These are phyloP conservation scores for Mechanitis messenoides DNA, from an alignment of 2,888 invertebrate genomes.

Conservation along the genomic window DNA sequence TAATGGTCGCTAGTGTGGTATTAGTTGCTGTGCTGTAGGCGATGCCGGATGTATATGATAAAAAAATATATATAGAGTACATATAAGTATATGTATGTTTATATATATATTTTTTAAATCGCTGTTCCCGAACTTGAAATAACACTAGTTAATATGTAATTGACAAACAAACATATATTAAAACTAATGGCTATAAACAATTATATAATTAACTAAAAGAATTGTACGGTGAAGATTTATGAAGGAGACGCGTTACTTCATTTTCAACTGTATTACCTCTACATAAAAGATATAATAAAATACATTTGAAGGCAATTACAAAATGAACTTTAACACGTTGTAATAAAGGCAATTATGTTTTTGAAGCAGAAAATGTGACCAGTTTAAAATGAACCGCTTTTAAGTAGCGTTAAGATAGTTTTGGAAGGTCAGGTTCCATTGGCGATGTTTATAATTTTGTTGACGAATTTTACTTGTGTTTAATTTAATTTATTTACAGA, in stretches of 20 bases:
- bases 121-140: not conserved
- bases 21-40: constrained; percentile 31
- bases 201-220: constrained; percentile 27
- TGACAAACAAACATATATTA: constrained; percentile 23
- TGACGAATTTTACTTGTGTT: constrained; percentile 1
- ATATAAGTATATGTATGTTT: no score
- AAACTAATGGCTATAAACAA: constrained; percentile 23
- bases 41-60: constrained; percentile 16
- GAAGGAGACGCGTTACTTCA: constrained; percentile 10
- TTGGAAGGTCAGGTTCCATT: not conserved
- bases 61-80: no score
- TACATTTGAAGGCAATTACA: constrained; percentile 7
- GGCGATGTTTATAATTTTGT: constrained; percentile 3
- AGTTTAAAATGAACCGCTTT: constrained; percentile 14
- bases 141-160: constrained; percentile 21
- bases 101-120: no score
- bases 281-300: not conserved
- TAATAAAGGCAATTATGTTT: constrained; percentile 17
- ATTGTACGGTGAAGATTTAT: constrained; percentile 26
- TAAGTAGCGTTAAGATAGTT: constrained; percentile 1
- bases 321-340: constrained; percentile 23
- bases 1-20: constrained; percentile 31
- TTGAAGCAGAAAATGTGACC: constrained; percentile 8
- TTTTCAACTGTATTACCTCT: constrained; percentile 5
- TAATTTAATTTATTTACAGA: constrained; percentile 1